Base-by-base conservation (phyloP, 2,113 vertebrate genomes). In the Pipra filicauda region DNA sequence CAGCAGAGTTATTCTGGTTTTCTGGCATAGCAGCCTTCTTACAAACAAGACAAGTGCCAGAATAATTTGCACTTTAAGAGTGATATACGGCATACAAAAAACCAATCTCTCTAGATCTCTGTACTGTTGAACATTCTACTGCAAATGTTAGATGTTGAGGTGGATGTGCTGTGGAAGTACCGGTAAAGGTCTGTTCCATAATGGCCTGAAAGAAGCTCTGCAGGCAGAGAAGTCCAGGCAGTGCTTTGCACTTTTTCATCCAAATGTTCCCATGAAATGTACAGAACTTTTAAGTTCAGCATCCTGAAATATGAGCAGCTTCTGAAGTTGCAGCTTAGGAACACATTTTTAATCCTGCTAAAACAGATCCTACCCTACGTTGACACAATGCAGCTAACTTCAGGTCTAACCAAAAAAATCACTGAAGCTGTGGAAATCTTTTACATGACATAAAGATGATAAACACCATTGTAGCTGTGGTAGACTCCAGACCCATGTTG, bases 351-450 rank as follows among this genome's bases (percentile, higher is more conserved):
- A 90, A 62, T 54, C 28, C 28, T 49, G 49, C n/a, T 90, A n/a
- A 66, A 74, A 64, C 48, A 88, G 55, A 86, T 37, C 46, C 51
- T 39, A 21, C 11, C 19, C 64, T 67, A 4, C 0, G 0, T 9
- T 46, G 23, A 71, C 59, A 86, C 33, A 81, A 20, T 2, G 8
- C 79, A 86, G 64, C 55, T 67, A 80, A 90, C 30, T 43, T 88
- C 52, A 46, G 39, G 48, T 64, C 18, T 14, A 64, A n/a, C n/a
- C 3, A 2, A 51, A 69, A 88, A 66, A 72, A 77, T 66, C 79
- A 51, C 75, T 46, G 67, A 92, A 58, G 39, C 76, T 89, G 35
- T 64, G 43, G 72, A 77, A 97, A 84, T 73, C 83, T 95, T 93
- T 46, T 22, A 33, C 18, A 21, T 93, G 92, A 71, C 52, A 89